Percentiles rank a stretch among this genome's conserved stretches.
phyloP scores from a whole-genome alignment of 2,888 invertebrate genomes.

The Unio pictorum region DNA sequence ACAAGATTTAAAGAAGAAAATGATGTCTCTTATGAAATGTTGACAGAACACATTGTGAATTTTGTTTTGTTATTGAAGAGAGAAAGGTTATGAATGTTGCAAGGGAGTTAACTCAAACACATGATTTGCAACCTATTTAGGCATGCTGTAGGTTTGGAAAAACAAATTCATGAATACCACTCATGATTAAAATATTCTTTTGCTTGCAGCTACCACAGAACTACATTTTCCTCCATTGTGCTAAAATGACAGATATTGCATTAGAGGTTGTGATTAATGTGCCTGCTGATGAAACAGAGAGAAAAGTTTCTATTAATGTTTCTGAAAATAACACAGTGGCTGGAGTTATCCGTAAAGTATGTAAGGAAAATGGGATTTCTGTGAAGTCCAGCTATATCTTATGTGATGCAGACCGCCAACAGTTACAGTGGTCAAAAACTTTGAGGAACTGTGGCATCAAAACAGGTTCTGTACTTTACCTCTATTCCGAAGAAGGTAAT shows the following conservation, averaged over 20 bases:
- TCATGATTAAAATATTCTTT: not conserved
- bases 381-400: slow-evolving; percentile 53
- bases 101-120: too few relatives aligned
- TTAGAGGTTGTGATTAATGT: slow-evolving; percentile 43
- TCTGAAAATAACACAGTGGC: slow-evolving; percentile 39
- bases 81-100: not conserved
- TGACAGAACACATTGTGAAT: not conserved
- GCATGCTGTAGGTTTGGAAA: too few relatives aligned
- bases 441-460: slow-evolving; percentile 51
- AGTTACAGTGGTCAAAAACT: slow-evolving; percentile 53
- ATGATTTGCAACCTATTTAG: too few relatives aligned
- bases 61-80: not conserved
- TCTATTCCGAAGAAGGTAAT: slow-evolving; percentile 57
- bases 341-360: slow-evolving; percentile 34
- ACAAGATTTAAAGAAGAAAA: too few relatives aligned
- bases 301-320: slow-evolving; percentile 31
- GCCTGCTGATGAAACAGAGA: slow-evolving; percentile 42
- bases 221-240: not conserved
- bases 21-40: too few relatives aligned
- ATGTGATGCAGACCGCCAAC: slow-evolving; percentile 46
- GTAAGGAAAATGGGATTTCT: slow-evolving; percentile 47
- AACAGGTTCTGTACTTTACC: slow-evolving; percentile 61
- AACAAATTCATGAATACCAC: too few relatives aligned
- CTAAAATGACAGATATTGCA: slow-evolving; percentile 32
- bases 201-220: slow-evolving; percentile 1